These are phyloP conservation scores for Callionymus lyra DNA, from an alignment of 2,113 vertebrate species.

Conservation along the genomic window DNA sequence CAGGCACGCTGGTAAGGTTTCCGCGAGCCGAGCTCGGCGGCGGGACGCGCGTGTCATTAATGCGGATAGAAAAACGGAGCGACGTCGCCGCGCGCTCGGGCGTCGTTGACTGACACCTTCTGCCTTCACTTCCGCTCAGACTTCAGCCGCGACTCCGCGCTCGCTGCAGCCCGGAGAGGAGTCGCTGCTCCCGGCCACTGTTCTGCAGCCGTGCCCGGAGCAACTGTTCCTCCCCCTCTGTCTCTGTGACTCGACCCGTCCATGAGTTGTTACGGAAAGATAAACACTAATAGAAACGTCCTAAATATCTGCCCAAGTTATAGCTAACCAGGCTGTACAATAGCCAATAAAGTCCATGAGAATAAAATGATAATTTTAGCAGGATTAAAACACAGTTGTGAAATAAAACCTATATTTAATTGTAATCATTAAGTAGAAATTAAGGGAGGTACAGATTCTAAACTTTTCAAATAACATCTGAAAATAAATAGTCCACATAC, in stretches of 20 bases:
- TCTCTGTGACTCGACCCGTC: not conserved
- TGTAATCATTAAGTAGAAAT: too few relatives aligned
- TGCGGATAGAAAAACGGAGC: constrained; percentile 79
- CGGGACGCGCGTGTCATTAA: constrained; percentile 68
- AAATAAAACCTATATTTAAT: too few relatives aligned
- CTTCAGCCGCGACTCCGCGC: constrained; percentile 8
- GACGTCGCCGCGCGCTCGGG: constrained; percentile 69
- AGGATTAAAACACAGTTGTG: too few relatives aligned
- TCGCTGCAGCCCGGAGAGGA: constrained; percentile 29
- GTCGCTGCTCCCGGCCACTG: not conserved
- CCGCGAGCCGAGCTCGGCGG: not conserved
- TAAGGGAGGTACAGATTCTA: too few relatives aligned
- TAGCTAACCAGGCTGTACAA: too few relatives aligned
- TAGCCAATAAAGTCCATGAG: too few relatives aligned
- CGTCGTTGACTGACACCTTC: constrained; percentile 68
- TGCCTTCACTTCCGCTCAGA: constrained; percentile 53
- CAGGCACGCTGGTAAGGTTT: not conserved
- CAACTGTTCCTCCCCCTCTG: constrained; percentile 9
- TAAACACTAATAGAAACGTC: constrained; percentile 7
- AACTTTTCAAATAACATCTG: too few relatives aligned
- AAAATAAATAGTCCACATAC: too few relatives aligned
- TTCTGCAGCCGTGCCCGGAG: constrained; percentile 8
- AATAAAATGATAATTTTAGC: too few relatives aligned
- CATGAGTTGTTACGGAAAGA: not conserved
- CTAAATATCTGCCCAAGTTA: too few relatives aligned